Base-by-base conservation (phyloP, 35 echinoderm and acorn worm species). In the Chiridota heheva region DNA sequence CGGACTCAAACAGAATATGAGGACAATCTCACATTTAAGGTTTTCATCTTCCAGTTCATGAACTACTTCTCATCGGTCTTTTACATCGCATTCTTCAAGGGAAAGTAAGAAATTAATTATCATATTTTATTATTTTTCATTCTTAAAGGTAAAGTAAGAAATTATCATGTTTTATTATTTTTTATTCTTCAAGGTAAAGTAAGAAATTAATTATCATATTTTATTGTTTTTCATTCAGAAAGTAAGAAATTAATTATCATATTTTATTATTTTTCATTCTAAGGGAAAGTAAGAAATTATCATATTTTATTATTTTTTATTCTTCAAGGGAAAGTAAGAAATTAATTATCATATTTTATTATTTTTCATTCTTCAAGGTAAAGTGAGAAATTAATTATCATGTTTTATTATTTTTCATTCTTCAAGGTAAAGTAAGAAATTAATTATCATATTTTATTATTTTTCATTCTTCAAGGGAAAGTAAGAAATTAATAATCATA, bases 51-150 rank as follows among this genome's bases (percentile, higher is more conserved):
- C 59, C 94, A 97, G 59, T 97, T 97, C 62, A 87, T 87, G 84
- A 97, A 91, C 57, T 97, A 91, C 75, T 97, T 91, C 73, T 97
- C 94, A 22, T 97, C 94, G 18, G 90, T 97, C 43, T 97, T 97
- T 75, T 97, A 97, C 84, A 97, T 96, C 41, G 94, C 94, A 36
- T 97, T 97, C 85, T 91, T 97, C 67, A 97, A 97, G 71, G 92
- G 94, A 69, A 97, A 91, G 94, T 97, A 85, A 88, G 88, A 91
- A 61, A 44, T 40, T 18, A n/a, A 24, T 81, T 39, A 36, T 36
- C 25, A 5, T 33, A 29, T 24, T 7, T 18, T 1, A 2, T 35
- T 5, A 3, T 29, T 0, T 5, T 68, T 7, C 20, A 17, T 16
- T 22, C 6, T 12, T 5, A 0, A n/a, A 59, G 7, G n/a, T 5